Conservation (phyloP, 2,888 invertebrate species). For the Byasa hedistus region DNA sequence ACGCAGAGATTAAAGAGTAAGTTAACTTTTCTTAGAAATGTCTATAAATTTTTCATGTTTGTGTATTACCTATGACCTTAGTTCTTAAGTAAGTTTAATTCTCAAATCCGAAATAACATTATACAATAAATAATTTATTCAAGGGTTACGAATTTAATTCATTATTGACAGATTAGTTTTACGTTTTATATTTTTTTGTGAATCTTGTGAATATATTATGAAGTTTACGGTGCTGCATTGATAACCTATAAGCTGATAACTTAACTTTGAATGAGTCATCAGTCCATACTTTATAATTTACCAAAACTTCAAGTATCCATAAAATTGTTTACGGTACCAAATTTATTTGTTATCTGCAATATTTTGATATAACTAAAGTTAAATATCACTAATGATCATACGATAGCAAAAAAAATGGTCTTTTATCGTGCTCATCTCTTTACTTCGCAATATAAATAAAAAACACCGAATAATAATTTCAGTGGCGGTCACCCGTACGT, state of each 20-base stretch:
- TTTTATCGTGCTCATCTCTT: too few relatives aligned
- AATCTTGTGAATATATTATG: background rate
- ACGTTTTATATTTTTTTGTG: background rate
- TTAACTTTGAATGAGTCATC: background rate
- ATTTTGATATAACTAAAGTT: too few relatives aligned
- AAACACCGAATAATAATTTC: constrained; percentile 32
- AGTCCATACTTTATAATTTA: background rate
- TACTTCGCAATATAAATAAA: too few relatives aligned
- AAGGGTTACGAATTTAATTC: background rate
- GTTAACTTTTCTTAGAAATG: constrained; percentile 37
- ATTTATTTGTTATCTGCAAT: background rate
- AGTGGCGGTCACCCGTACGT: constrained; percentile 97
- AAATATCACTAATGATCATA: too few relatives aligned
- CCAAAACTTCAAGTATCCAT: background rate
- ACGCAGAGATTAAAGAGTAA: constrained; percentile 98
- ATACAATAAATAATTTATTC: background rate
- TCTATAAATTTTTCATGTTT: background rate
- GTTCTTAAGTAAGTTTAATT: too few relatives aligned
- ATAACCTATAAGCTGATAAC: constrained; percentile 7
- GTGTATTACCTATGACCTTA: background rate
- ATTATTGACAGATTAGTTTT: background rate
- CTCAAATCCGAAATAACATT: too few relatives aligned
- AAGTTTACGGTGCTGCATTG: background rate
- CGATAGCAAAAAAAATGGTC: too few relatives aligned
- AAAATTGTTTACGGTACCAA: background rate